Conservation (phyloP, 2,888 invertebrate species). For the Gonocerus acuteangulatus region DNA sequence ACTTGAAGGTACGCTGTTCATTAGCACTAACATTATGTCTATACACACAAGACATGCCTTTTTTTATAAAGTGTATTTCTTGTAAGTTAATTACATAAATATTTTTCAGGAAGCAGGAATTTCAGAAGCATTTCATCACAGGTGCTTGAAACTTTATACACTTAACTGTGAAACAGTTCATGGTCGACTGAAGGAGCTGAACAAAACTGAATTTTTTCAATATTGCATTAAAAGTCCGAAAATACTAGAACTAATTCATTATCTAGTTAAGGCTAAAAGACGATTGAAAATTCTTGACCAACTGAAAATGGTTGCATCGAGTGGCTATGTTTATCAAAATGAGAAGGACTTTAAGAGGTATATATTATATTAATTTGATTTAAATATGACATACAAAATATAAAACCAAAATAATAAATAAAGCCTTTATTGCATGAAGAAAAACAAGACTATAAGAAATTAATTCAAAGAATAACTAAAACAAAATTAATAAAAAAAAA, state of each 20-base stretch:
- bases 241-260: not conserved
- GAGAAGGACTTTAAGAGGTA: conserved; percentile 21
- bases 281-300: conserved; percentile 24
- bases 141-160: conserved; percentile 11
- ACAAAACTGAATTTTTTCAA: conserved; percentile 18
- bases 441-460: too few relatives aligned
- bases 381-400: not conserved
- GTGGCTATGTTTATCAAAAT: conserved; percentile 1
- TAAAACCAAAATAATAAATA: not conserved
- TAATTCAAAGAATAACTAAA: too few relatives aligned
- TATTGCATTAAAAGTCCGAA: conserved; percentile 5
- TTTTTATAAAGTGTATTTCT: not conserved
- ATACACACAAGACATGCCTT: too few relatives aligned
- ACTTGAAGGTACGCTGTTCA: conserved; percentile 15
- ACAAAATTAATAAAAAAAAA: too few relatives aligned
- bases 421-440: too few relatives aligned
- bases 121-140: not conserved
- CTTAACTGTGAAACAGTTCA: conserved; percentile 21
- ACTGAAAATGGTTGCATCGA: conserved; percentile 5
- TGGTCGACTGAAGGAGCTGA: conserved; percentile 17
- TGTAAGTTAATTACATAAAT: too few relatives aligned
- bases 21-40: too few relatives aligned
- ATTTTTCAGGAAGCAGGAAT: conserved; percentile 9
- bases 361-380: not conserved
- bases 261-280: conserved; percentile 15